A percentile compares a stretch with the other conserved stretches of the same genome.
These are phyloP conservation scores for Heliothis virescens DNA, from an alignment of 1,140 invertebrate species.

Conservation along the genomic window DNA sequence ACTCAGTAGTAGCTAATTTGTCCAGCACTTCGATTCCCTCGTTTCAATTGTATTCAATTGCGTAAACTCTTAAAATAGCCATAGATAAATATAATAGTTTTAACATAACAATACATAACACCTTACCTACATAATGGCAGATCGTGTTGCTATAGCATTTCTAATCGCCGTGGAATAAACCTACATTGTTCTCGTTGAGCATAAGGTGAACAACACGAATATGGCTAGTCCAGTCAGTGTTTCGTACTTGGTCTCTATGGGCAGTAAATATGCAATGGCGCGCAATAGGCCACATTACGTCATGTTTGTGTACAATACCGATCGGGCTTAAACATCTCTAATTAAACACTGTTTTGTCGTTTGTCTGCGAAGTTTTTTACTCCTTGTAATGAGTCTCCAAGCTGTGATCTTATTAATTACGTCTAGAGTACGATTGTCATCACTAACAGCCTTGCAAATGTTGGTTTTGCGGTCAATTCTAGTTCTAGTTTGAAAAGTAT, in stretches of 20 bases:
- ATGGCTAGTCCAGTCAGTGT: slow-evolving; percentile 50
- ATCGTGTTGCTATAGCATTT: slow-evolving; percentile 29
- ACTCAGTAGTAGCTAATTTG: slow-evolving; percentile 1
- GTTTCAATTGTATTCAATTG: slow-evolving; percentile 28
- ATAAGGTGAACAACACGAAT: slow-evolving; percentile 48
- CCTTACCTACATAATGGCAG: not conserved
- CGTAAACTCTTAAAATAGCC: slow-evolving; percentile 4
- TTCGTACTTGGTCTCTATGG: slow-evolving; percentile 56
- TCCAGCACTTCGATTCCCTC: not conserved
- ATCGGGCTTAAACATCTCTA: slow-evolving; percentile 27
- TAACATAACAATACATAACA: slow-evolving; percentile 16
- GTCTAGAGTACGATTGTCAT: not conserved
- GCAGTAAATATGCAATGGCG: slow-evolving; percentile 66
- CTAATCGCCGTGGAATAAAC: slow-evolving; percentile 29
- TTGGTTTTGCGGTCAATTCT: not conserved
- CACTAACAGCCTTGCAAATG: not conserved
- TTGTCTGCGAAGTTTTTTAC: slow-evolving; percentile 2
- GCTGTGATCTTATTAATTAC: not conserved
- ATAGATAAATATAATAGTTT: not conserved
- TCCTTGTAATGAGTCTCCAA: not conserved
- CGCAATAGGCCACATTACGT: slow-evolving; percentile 71
- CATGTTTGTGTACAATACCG: slow-evolving; percentile 56
- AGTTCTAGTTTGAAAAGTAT: slow-evolving; percentile 28
- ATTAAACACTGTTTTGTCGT: slow-evolving; percentile 14
- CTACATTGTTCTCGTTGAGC: slow-evolving; percentile 46